Base-by-base conservation (phyloP, 2,113 vertebrate species). In the Empidonax traillii region DNA sequence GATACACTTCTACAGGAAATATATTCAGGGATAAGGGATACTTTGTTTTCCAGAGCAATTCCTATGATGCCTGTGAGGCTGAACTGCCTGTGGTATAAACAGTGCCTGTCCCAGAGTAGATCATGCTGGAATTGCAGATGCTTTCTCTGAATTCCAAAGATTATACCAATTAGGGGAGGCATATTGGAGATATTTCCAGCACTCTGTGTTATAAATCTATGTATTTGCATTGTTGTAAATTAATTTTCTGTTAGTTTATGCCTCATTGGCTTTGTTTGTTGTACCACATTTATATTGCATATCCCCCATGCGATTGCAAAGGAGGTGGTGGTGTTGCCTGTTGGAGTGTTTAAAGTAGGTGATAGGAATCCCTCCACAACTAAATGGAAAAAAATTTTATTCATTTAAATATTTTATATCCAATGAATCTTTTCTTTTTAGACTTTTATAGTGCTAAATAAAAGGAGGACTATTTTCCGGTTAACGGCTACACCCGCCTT, bases 401-500 rank as follows among this genome's bases (percentile, higher is more conserved):
- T 72, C 1, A 24, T 78, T 85, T 21, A 35, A 84, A n/a, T 77
- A 23, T 52, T 82, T 90, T 14, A 33, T 61, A 19, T 41, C 20
- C 22, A 87, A 0, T 84, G 5, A 52, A 25, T 83, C 14, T 20
- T 37, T 84, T 63, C 52, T 61, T 15, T 78, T 73, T 98, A 99
- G 99, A 99, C 99, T 52, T 99, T 99, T 97, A 99, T 99, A 98
- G 99, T 99, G 90, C 68, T 99, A 96, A 99, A 99, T 97, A 98
- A 98, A 98, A 98, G 98, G 67, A 99, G 99, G 94, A 99, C 98
- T 96, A 99, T 99, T 97, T 99, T 98, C 97, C 98, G 99, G 15
- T 99, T 99, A 97, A 98, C 97, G 91, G 99, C 99, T 97, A 98
- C 98, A 1, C 98, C 98, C 72, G 99, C 99, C 37, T 98, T 99